Base-by-base conservation (phyloP, 2,797 vertebrate species). In the Scomberomorus guttatus region DNA sequence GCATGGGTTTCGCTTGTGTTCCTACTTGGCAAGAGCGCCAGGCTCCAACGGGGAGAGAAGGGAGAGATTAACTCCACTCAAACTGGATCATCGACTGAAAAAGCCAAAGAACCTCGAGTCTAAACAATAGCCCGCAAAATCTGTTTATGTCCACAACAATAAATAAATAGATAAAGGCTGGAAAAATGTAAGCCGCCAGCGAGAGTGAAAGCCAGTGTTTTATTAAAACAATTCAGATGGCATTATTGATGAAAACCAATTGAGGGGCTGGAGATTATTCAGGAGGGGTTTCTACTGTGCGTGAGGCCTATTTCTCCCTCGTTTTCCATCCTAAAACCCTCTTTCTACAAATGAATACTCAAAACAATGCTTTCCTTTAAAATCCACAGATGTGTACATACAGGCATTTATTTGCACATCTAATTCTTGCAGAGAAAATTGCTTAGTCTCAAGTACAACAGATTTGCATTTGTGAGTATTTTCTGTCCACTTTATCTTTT, bases 51-150 rank as follows among this genome's bases (percentile, higher is more conserved):
- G 64, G 29, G 60, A 61, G 60, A 66, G 55, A 22, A 68, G 22
- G 46, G 37, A 69, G 46, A 82, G 75, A 91, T 82, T 77, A 81
- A 76, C 77, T 87, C 63, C n/a, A 56, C 75, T 84, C 69, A 79
- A 84, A 87, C 59, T 77, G 75, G 79, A 81, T 85, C 69, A 78
- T 71, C 11, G 32, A 84, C 54, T 68, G 68, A 79, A 84, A 76
- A 64, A 72, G 56, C 62, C 77, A 81, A 73, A 79, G 81, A 84
- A 82, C 68, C 73, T 71, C 20, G 5, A 59, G 59, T 83, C 78
- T 70, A 75, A 86, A 84, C 87, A 89, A 86, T 66, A 74, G 73
- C 73, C 63, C 70, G 27, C 48, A 57, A 82, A 85, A 87, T 81
- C 72, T 72, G 63, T 89, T 88, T 78, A 81, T 2, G 42, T 72